phyloP scores from a whole-genome alignment of 1,140 invertebrate genomes.

The Brachystomella parvula region DNA sequence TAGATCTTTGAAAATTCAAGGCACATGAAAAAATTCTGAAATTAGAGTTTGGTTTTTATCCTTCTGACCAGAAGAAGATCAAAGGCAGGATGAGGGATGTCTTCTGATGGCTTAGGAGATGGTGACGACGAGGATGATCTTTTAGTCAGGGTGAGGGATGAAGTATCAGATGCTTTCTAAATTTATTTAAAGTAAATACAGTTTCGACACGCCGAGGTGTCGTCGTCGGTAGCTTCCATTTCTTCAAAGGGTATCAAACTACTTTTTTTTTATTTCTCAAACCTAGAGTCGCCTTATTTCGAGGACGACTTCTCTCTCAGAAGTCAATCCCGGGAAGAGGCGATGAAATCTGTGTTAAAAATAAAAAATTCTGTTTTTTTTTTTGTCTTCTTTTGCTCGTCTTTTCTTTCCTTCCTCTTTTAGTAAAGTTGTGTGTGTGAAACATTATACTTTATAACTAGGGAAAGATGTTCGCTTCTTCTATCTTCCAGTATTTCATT shows the following conservation, averaged over 20 bases:
- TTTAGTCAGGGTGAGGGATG: no score
- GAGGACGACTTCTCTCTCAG: not conserved
- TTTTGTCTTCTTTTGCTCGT: no score
- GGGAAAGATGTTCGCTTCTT: not conserved
- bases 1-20: no score
- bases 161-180: no score
- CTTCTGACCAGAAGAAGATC: no score
- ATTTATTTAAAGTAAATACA: slow-evolving; percentile 15
- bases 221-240: not conserved
- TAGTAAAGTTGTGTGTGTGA: no score
- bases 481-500: slow-evolving; percentile 23
- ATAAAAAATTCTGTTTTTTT: not conserved
- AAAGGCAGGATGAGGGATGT: no score
- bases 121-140: no score
- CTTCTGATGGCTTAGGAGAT: no score
- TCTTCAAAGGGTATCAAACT: not conserved
- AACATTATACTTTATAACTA: slow-evolving; percentile 28
- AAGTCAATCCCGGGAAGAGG: not conserved
- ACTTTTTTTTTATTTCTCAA: not conserved
- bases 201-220: slow-evolving; percentile 1
- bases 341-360: slow-evolving; percentile 5
- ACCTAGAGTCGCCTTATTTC: not conserved
- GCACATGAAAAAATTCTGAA: no score
- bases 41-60: no score
- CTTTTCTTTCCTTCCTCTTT: no score